phyloP scores from a whole-genome alignment of 2,113 vertebrate species.

The Leucoraja erinaceus region DNA sequence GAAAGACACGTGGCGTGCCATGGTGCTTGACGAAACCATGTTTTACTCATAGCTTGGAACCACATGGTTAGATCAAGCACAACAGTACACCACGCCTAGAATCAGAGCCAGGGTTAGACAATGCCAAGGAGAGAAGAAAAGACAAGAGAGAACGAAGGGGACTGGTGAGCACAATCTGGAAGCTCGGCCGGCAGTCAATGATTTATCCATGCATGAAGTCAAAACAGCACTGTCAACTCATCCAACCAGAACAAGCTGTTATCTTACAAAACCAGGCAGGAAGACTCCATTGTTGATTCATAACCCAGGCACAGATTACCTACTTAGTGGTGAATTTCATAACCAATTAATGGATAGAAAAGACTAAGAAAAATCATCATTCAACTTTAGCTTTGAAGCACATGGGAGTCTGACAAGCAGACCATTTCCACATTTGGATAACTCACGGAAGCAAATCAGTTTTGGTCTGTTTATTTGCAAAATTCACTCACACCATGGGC shows the following conservation, averaged over 20 bases:
- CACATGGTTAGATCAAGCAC: constrained; percentile 99
- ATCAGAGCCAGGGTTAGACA: constrained; percentile 74
- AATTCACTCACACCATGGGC: neutral
- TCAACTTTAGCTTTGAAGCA: neutral
- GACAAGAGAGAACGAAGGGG: constrained; percentile 67
- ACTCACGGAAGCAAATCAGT: neutral
- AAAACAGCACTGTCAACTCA: constrained; percentile 45
- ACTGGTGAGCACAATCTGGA: constrained; percentile 68
- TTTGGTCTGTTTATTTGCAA: neutral
- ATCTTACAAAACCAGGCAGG: neutral
- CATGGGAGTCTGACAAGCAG: neutral
- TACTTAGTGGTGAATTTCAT: neutral
- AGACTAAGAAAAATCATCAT: neutral
- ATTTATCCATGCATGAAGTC: constrained; percentile 55
- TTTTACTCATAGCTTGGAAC: constrained; percentile 95
- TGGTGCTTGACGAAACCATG: constrained; percentile 99
- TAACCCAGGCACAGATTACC: neutral
- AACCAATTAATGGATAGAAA: constrained; percentile 18
- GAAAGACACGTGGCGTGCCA: constrained; percentile 90
- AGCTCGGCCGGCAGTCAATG: constrained; percentile 56
- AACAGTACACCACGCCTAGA: constrained; percentile 95
- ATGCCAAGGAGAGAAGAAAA: constrained; percentile 73
- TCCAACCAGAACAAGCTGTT: constrained; percentile 38
- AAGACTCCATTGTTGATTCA: neutral
- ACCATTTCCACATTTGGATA: neutral